phyloP scores from a whole-genome alignment of 1,140 invertebrate genomes.

The Drosophila santomea region DNA sequence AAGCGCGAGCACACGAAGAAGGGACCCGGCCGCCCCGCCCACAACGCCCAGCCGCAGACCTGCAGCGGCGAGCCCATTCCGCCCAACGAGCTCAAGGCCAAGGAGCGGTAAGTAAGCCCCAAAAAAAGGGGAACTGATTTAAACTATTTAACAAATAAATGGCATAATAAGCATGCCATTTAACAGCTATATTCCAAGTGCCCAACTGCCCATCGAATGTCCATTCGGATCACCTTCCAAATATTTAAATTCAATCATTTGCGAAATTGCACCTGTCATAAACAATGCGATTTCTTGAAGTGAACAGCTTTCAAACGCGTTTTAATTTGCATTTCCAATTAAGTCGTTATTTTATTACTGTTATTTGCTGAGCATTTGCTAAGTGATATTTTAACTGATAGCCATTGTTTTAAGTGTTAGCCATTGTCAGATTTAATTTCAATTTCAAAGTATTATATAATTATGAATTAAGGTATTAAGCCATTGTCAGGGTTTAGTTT shows the following conservation, averaged over 20 bases:
- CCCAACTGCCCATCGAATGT: background rate
- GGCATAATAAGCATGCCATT: no score
- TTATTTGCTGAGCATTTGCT: no score
- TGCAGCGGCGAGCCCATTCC: conserved; percentile 99
- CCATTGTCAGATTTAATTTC: no score
- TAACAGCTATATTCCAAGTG: no score
- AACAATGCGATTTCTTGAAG: background rate
- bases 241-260: background rate
- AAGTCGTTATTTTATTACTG: no score
- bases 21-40: conserved; percentile 98
- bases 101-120: conserved; percentile 89
- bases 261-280: background rate
- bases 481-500: no score
- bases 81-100: conserved; percentile 95
- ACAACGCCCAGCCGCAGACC: conserved; percentile 99
- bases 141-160: no score
- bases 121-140: background rate
- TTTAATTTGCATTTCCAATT: background rate
- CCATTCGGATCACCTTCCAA: background rate
- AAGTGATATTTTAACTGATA: no score
- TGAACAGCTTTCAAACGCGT: background rate
- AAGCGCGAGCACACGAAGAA: conserved; percentile 99
- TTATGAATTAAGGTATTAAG: no score
- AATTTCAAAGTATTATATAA: no score
- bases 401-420: no score